Conservation (phyloP, 1,140 invertebrate species). For the Dinoponera quadriceps region DNA sequence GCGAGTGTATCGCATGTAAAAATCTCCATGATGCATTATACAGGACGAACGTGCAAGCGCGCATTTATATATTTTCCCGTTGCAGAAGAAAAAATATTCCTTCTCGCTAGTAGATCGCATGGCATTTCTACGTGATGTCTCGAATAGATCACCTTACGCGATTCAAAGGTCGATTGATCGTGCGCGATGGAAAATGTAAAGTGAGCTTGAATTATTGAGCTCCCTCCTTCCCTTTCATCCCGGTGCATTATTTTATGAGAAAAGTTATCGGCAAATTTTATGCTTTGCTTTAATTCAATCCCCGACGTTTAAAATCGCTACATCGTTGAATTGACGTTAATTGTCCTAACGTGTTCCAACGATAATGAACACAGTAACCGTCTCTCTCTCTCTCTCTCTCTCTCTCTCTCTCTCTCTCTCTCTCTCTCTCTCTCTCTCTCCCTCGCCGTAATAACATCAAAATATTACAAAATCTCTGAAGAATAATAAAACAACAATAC, state of each 20-base stretch:
- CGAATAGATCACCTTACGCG: neutral
- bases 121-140: neutral
- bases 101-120: neutral
- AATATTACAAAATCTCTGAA: neutral
- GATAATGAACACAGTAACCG: neutral
- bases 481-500: neutral
- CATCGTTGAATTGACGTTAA: neutral
- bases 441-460: too few relatives aligned
- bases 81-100: neutral
- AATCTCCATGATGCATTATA: conserved; percentile 2
- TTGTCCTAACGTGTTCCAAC: neutral
- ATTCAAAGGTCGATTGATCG: neutral
- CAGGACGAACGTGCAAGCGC: neutral
- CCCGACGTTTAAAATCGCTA: neutral
- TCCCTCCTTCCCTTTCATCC: too few relatives aligned
- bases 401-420: too few relatives aligned
- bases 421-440: too few relatives aligned
- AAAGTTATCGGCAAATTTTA: neutral
- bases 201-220: neutral
- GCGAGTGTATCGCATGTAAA: neutral
- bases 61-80: too few relatives aligned
- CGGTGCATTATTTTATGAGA: neutral
- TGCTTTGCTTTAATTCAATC: neutral
- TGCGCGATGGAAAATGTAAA: neutral
- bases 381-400: too few relatives aligned